Base-by-base conservation (phyloP, 1,140 invertebrate genomes). In the Eupristina koningsbergeri region DNA sequence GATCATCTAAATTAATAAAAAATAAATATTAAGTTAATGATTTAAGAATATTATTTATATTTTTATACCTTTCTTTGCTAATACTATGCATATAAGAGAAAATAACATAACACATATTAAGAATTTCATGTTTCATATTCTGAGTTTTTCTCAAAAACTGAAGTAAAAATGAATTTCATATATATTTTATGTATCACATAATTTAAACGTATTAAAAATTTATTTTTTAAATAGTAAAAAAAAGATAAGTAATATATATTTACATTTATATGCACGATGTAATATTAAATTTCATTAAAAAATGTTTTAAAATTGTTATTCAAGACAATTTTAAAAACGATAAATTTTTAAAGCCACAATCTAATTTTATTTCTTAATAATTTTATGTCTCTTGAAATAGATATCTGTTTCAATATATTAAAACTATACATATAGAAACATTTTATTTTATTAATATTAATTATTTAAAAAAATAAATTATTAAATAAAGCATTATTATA, bases 91-190 rank as follows among this genome's bases (percentile, higher is more conserved):
- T 64, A 34, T 13, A 17, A 34, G 13, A 11, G 13, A 31, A 64
- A 64, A 9, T 34, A 64, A 64, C 34, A 64, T 11, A 15, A 15
- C 29, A 34, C 9, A 17, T 8, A 13, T 64, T 13, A 64, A 15
- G 15, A 64, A 15, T 64, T 64, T 64, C 63, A 64, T 64, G 34
- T 64, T 64, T 64, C 63, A 64, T 64, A 13, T 64, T 64, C 26
- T 34, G 11, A 64, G 3, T 17, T 53, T 53, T 53, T 53, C 50
- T 53, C 19, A 17, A 53, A 53, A 53, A 53, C 50, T 53, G 19
- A 53, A 19, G 50, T 53, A 53, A 17, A 53, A 3, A 53, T 11
- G 41, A 7, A 45, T 45, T 45, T 45, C n/a, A n/a, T n/a, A n/a
- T n/a, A n/a, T n/a, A n/a, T n/a, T n/a, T n/a, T n/a, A n/a, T 45